These are phyloP conservation scores for Marronus borbonicus DNA, from an alignment of 2,888 invertebrate species.

Conservation along the genomic window DNA sequence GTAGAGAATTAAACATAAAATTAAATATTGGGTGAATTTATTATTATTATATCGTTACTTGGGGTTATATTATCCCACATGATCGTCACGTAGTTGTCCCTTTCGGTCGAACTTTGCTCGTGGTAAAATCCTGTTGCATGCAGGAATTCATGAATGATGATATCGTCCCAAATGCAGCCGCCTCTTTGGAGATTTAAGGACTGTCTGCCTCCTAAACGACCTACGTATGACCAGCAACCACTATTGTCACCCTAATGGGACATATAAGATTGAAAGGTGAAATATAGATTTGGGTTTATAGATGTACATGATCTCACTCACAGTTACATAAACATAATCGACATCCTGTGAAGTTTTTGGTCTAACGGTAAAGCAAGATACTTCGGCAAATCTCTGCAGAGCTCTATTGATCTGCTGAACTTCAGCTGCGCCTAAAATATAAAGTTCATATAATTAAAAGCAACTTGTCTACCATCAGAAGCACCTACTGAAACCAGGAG, in stretches of 20 bases:
- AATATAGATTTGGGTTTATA: background rate
- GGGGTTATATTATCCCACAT: constrained; percentile 80
- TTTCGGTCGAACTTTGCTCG: constrained; percentile 85
- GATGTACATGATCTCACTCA: background rate
- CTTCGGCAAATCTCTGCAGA: constrained; percentile 26
- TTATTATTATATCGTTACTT: constrained; percentile 49
- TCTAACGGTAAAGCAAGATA: constrained; percentile 45
- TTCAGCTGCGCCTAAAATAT: background rate
- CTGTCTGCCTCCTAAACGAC: constrained; percentile 43
- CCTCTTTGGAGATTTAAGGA: constrained; percentile 38
- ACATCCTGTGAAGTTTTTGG: constrained; percentile 30
- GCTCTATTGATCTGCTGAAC: constrained; percentile 24
- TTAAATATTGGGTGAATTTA: no score
- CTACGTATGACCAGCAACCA: constrained; percentile 49
- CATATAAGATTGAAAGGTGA: background rate
- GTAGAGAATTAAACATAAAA: background rate
- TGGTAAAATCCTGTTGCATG: constrained; percentile 89
- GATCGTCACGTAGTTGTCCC: constrained; percentile 83
- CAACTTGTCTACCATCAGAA: background rate
- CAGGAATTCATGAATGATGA: constrained; percentile 50
- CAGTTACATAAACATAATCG: constrained; percentile 47
- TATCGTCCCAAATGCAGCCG: constrained; percentile 45
- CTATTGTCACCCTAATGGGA: constrained; percentile 33
- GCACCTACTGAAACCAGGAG: constrained; percentile 25
- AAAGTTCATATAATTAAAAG: background rate